A percentile compares a stretch with the other conserved stretches of the same genome.
Conservation (phyloP, 2,888 invertebrate species). For the Polia nebulosa region DNA sequence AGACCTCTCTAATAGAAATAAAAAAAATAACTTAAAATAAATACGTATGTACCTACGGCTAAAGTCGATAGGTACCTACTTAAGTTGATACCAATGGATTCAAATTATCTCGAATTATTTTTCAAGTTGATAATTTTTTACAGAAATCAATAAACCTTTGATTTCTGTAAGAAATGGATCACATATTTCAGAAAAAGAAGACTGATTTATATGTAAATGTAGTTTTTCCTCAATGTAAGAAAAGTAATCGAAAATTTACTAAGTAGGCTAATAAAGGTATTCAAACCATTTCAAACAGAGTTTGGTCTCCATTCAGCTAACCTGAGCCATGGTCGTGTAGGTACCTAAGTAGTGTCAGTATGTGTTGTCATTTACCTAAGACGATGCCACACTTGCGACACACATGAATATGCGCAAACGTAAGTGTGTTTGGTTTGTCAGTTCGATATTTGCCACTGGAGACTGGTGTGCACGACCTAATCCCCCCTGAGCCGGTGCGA, state of each 20-base stretch:
- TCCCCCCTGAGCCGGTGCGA: conserved; percentile 68
- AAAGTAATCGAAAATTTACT: conserved; percentile 3
- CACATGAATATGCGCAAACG: conserved; percentile 53
- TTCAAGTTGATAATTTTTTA: neutral
- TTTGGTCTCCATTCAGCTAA: neutral
- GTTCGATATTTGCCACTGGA: conserved; percentile 60
- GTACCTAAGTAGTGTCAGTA: neutral
- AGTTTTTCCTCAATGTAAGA: neutral
- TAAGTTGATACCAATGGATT: too few relatives aligned
- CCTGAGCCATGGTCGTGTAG: neutral
- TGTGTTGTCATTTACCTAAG: conserved; percentile 28
- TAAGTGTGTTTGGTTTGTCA: conserved; percentile 62
- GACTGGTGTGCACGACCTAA: conserved; percentile 68
- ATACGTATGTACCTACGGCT: too few relatives aligned
- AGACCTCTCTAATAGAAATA: too few relatives aligned
- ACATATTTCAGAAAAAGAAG: conserved; percentile 2
- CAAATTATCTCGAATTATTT: too few relatives aligned
- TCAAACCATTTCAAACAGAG: neutral
- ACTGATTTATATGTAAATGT: conserved; percentile 11
- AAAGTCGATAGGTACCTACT: too few relatives aligned
- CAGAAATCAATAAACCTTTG: neutral
- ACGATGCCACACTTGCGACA: conserved; percentile 19
- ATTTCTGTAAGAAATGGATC: too few relatives aligned
- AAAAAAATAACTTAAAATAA: too few relatives aligned
- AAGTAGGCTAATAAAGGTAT: conserved; percentile 11